Evolutionary conservation across 2,888 invertebrate genomes (phyloP).

Genomic region (Gibbula magus): DNA sequence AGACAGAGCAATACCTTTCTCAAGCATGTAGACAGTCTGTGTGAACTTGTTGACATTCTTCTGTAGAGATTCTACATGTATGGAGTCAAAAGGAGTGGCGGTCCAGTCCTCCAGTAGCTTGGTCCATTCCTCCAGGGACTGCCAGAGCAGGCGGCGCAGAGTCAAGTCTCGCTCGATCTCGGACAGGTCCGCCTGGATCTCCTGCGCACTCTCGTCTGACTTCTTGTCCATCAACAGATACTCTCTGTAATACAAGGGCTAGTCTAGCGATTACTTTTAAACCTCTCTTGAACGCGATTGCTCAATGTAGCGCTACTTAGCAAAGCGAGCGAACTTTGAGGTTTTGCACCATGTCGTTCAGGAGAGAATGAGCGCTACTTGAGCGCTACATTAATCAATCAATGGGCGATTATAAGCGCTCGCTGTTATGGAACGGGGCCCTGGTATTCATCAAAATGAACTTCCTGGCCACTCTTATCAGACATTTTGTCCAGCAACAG

Average conservation of each 20-base stretch:
- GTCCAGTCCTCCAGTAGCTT: conserved; percentile 73
- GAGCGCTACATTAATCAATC: no score
- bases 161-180: conserved; percentile 74
- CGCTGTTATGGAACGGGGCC: no score
- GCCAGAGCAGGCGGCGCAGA: conserved; percentile 72
- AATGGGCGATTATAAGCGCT: no score
- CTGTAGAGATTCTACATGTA: conserved; percentile 73
- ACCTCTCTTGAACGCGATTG: no score
- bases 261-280: no score
- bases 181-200: conserved; percentile 71
- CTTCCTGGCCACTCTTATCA: no score
- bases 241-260: conserved; percentile 28
- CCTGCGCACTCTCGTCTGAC: conserved; percentile 68
- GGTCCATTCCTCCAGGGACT: conserved; percentile 73
- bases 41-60: conserved; percentile 74
- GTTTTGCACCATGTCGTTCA: no score
- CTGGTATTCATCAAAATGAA: no score
- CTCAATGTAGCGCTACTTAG: no score
- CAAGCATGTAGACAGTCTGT: conserved; percentile 75
- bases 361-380: no score
- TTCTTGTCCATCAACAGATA: conserved; percentile 59
- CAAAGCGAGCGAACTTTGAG: no score
- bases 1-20: conserved; percentile 66
- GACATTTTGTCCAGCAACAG: no score
- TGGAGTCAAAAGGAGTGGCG: conserved; percentile 68